Evolutionary conservation across 2,888 invertebrate species (phyloP).

Genomic region (Drosophila atripex): DNA sequence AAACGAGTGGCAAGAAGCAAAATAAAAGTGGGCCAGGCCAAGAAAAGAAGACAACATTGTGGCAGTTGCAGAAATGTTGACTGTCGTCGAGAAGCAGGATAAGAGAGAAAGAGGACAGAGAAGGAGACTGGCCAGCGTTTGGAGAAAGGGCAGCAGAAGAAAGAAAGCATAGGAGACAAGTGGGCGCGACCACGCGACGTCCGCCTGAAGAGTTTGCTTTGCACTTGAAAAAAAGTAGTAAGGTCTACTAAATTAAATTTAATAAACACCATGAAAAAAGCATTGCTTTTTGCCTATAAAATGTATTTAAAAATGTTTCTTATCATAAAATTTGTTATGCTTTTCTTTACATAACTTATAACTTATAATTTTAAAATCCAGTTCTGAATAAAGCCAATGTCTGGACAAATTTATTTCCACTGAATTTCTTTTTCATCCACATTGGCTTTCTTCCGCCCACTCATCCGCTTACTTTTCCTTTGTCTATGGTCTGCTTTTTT

Average conservation of each 20-base stretch:
- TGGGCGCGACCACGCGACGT: constrained; percentile 47
- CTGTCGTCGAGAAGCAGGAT: constrained; percentile 55
- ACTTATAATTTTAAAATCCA: too few species aligned
- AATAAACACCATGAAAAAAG: not conserved
- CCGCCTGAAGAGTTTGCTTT: constrained; percentile 46
- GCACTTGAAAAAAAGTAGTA: constrained; percentile 6
- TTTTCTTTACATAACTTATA: too few species aligned
- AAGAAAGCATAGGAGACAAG: constrained; percentile 40
- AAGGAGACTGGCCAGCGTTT: constrained; percentile 10
- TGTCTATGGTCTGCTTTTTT: constrained; percentile 59
- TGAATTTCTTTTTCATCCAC: constrained; percentile 2
- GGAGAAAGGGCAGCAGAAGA: constrained; percentile 15
- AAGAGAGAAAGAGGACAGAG: not conserved
- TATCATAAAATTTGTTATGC: not conserved
- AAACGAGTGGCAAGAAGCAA: constrained; percentile 32
- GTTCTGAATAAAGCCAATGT: too few species aligned
- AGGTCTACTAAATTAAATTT: not conserved
- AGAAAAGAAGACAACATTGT: constrained; percentile 74
- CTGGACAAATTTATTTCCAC: not conserved
- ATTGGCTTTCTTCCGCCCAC: constrained; percentile 24
- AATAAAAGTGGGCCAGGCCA: constrained; percentile 62
- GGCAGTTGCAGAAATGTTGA: constrained; percentile 78
- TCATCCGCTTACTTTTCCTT: constrained; percentile 62
- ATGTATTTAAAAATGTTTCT: too few species aligned
- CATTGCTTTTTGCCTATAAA: too few species aligned